Conservation (phyloP, 2,797 vertebrate species). For the Merluccius polli region DNA sequence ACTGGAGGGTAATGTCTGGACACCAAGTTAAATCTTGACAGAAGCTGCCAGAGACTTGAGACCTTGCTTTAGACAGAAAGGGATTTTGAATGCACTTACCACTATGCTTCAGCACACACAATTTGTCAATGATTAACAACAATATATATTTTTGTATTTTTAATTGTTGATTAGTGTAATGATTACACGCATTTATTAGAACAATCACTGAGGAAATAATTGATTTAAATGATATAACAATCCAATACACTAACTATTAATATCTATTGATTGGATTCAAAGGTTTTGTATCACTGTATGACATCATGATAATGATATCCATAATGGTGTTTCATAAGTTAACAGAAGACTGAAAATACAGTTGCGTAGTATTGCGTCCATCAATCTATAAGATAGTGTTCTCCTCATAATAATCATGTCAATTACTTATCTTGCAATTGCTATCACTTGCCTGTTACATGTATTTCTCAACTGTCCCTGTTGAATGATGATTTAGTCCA, state of each 20-base stretch:
- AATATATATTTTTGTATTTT: not conserved
- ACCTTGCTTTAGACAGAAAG: not conserved
- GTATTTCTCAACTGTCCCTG: not conserved
- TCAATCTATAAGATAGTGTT: not conserved
- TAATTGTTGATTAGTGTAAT: not conserved
- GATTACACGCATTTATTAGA: not conserved
- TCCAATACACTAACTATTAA: not conserved
- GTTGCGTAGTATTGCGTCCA: not conserved
- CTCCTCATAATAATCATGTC: not conserved
- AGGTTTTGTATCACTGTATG: not conserved
- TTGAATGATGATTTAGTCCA: not conserved
- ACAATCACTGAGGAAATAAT: not conserved
- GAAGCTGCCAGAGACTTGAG: not conserved
- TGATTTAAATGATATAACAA: not conserved
- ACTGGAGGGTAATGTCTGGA: not conserved
- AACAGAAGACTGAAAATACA: not conserved
- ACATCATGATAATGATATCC: too few relatives aligned
- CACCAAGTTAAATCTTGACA: not conserved
- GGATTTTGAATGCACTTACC: not conserved
- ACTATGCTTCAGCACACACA: not conserved
- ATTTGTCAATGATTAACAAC: conserved; percentile 35
- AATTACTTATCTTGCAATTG: not conserved
- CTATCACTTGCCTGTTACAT: not conserved
- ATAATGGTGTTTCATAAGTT: not conserved
- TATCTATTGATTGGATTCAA: not conserved